Conservation (phyloP, 2,113 vertebrate species). For the Columba livia region DNA sequence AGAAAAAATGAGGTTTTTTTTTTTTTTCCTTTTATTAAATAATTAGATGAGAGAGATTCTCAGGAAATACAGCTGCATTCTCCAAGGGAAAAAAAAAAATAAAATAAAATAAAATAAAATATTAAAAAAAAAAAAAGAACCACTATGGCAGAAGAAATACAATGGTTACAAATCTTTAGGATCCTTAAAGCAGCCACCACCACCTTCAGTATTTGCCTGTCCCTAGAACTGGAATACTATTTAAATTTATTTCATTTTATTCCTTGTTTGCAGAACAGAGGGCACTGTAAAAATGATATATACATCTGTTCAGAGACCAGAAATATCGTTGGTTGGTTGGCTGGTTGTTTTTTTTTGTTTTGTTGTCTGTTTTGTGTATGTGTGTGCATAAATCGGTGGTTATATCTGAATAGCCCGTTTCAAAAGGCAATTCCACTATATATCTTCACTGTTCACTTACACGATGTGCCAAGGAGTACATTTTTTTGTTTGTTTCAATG, state of each 20-base stretch:
- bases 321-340: neutral
- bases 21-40: neutral
- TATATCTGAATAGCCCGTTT: neutral
- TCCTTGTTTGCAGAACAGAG: neutral
- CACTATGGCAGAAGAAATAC: neutral
- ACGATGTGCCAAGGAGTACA: accelerated
- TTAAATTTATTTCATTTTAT: neutral
- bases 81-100: neutral
- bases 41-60: neutral
- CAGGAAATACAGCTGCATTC: neutral
- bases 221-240: neutral
- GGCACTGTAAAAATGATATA: neutral
- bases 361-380: neutral
- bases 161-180: neutral
- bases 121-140: neutral
- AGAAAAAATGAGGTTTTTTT: neutral
- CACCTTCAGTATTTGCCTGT: neutral
- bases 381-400: neutral
- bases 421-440: neutral
- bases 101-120: neutral
- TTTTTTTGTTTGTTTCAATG: neutral
- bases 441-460: neutral
- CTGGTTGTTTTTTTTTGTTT: neutral
- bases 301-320: neutral
- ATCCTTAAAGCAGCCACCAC: neutral